Evolutionary conservation across 2,113 vertebrate genomes (phyloP).

Genomic region (Tonatia bakeri): DNA sequence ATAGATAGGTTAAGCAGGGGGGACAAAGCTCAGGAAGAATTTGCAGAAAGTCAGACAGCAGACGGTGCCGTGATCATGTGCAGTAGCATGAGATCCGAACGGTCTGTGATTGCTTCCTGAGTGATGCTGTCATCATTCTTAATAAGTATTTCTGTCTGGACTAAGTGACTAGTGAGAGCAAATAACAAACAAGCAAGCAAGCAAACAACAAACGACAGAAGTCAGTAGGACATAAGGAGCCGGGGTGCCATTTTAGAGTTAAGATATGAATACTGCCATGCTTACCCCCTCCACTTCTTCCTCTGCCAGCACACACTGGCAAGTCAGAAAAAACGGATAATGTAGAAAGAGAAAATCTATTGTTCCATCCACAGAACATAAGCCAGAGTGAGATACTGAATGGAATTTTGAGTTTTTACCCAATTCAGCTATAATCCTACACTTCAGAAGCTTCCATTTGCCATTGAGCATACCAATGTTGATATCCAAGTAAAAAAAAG

Average conservation of each 20-base stretch:
- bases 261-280: background rate
- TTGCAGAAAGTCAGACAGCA: background rate
- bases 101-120: background rate
- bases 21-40: background rate
- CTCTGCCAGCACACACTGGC: background rate
- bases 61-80: background rate
- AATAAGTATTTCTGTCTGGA: background rate
- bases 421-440: background rate
- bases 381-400: background rate
- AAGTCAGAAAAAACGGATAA: background rate
- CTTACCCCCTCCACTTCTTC: background rate
- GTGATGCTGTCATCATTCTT: background rate
- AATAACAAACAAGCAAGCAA: background rate
- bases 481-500: background rate
- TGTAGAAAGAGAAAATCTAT: background rate
- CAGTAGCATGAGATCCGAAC: background rate
- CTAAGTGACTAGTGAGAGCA: background rate
- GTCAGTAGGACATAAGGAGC: background rate
- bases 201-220: background rate
- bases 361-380: background rate
- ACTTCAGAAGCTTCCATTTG: background rate
- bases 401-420: background rate
- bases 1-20: background rate
- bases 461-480: background rate
- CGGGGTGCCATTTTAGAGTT: background rate